Evolutionary conservation across 2,888 invertebrate species (phyloP), one percentile per base, ranked within the genome.

Genomic region (Abrostola tripartita): DNA sequence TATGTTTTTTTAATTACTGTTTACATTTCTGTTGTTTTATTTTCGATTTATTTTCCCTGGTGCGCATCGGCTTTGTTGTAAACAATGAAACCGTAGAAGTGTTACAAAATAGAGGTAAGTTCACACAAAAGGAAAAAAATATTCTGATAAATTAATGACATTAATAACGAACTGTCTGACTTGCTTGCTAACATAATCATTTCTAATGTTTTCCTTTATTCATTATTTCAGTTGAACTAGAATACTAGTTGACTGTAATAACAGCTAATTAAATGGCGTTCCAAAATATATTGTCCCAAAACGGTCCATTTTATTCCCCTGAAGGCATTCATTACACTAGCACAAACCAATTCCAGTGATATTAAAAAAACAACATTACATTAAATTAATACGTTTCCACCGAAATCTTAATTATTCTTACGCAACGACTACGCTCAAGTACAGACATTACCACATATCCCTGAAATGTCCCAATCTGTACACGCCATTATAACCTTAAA

Each of bases 361-460:
- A 52, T 37, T 37, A 35, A 49, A 47, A 24, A 58, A 36, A 5
- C n/a, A 50, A 54, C 38, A 41, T 66, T 65, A 58, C 58, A 65
- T 67, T 61, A 61, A 74, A 76, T 76, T 62, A 71, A 65, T 74
- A 70, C 71, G 47, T 74, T 68, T 67, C 49, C 54, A 72, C 57
- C 65, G 10, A 71, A 78, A 71, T 70, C 71, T 80, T 79, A 79
- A 79, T 79, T 76, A 79, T 61, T 72, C 66, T 76, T 69, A 71
- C 71, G 60, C 64, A 76, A 78, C 61, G 42, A 60, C 53, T 37
- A 70, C 70, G 66, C 57, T 52, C 51, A 57, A 62, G 71, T 67
- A 74, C 72, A 74, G 44, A 57, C 14, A 38, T 50, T 44, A 61
- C 58, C 55, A 57, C 50, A 72, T 41, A 41, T 68, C 40, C 37